These are phyloP conservation scores for Bombus breviceps DNA, from an alignment of 1,140 invertebrate genomes.

Conservation along the genomic window DNA sequence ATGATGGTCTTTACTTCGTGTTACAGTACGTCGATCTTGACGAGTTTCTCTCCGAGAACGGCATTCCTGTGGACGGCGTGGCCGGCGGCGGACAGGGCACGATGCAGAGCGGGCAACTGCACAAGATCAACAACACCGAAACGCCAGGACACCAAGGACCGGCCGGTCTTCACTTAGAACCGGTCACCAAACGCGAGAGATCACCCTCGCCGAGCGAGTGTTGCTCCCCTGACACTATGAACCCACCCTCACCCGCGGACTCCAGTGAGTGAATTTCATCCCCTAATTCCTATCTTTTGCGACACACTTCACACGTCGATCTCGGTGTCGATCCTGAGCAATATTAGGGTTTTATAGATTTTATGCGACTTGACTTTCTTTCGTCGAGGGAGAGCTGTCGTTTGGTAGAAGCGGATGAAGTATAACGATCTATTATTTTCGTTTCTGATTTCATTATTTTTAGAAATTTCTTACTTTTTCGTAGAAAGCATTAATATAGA, in stretches of 20 bases:
- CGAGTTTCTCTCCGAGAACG: conserved; percentile 97
- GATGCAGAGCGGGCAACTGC: conserved; percentile 75
- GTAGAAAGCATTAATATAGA: no score
- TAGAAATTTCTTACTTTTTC: no score
- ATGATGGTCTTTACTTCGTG: background rate
- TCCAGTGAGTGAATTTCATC: conserved; percentile 86
- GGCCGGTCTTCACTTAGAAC: conserved; percentile 78
- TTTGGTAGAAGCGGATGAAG: no score
- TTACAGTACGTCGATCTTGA: conserved; percentile 97
- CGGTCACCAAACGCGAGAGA: conserved; percentile 88
- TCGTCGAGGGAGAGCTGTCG: no score
- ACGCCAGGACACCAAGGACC: conserved; percentile 78
- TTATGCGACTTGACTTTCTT: no score
- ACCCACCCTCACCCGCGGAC: conserved; percentile 92
- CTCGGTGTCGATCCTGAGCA: conserved; percentile 5
- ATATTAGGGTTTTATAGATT: no score
- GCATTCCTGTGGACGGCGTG: conserved; percentile 91
- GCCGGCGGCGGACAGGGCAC: conserved; percentile 83
- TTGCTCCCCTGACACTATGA: conserved; percentile 92
- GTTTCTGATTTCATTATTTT: no score
- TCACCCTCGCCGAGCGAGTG: conserved; percentile 93
- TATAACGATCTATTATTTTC: no score
- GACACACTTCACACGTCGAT: conserved; percentile 4
- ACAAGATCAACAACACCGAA: conserved; percentile 77
- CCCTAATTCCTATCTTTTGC: background rate